A percentile compares a stretch with the other conserved stretches of the same genome.
Evolutionary conservation across 2,888 invertebrate genomes (phyloP).

Genomic region (Eupithecia subfuscata): DNA sequence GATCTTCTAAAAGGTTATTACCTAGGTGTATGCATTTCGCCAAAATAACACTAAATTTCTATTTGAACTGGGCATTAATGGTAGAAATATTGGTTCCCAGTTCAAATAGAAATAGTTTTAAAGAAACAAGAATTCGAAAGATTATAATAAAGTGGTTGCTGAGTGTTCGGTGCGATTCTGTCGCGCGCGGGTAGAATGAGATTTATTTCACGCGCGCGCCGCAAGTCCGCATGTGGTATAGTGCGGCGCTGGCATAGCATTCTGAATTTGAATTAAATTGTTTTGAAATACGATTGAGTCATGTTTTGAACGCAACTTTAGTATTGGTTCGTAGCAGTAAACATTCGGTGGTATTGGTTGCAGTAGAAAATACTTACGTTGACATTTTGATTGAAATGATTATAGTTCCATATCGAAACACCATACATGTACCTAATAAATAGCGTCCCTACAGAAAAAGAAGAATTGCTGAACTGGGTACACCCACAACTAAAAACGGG

Average conservation of each 20-base stretch:
- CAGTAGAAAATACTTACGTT: neutral
- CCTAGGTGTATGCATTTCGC: neutral
- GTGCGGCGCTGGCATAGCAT: constrained; percentile 17
- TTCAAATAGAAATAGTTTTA: constrained; percentile 1
- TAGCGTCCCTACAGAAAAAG: neutral
- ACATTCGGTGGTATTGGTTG: neutral
- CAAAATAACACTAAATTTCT: neutral
- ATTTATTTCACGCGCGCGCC: constrained; percentile 56
- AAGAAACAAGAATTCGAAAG: constrained; percentile 14
- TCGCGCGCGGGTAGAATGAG: constrained; percentile 54
- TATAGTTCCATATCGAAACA: neutral
- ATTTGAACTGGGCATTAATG: no score
- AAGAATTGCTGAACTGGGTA: neutral
- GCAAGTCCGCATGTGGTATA: constrained; percentile 32
- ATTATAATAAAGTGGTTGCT: constrained; percentile 47
- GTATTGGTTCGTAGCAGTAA: neutral
- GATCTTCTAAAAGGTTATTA: no score
- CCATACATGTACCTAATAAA: neutral
- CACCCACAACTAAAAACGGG: neutral
- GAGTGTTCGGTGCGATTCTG: constrained; percentile 63
- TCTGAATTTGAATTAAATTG: constrained; percentile 1
- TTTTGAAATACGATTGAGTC: constrained; percentile 8
- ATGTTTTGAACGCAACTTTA: neutral
- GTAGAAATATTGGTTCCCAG: neutral
- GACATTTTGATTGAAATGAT: neutral